Percentiles rank a stretch among this genome's conserved stretches.
These are phyloP conservation scores for Propithecus coquereli DNA, from an alignment of 2,113 vertebrate species.

Conservation along the genomic window DNA sequence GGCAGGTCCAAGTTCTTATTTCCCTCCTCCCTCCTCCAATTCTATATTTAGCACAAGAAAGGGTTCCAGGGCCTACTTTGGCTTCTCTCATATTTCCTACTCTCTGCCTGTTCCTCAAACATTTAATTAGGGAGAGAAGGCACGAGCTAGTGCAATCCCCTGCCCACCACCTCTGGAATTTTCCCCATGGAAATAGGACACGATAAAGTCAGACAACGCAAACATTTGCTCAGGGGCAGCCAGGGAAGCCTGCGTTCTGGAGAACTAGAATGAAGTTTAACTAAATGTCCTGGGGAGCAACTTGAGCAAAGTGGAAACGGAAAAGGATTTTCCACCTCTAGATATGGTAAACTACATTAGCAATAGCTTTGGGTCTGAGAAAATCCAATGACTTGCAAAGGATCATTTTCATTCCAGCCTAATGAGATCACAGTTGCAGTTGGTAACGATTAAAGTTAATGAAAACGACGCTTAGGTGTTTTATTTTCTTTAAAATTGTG, in stretches of 20 bases:
- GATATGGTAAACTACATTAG: neutral
- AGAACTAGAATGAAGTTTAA: constrained; percentile 22
- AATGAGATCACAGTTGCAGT: neutral
- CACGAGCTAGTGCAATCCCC: neutral
- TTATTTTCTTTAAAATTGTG: neutral
- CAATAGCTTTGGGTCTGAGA: neutral
- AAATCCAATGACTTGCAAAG: neutral
- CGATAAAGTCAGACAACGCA: constrained; percentile 25
- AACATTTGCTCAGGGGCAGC: constrained; percentile 24
- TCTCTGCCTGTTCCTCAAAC: neutral
- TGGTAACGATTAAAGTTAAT: neutral
- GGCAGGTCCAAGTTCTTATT: neutral
- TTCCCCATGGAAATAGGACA: constrained; percentile 56
- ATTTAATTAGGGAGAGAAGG: neutral
- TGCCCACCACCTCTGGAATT: constrained; percentile 1
- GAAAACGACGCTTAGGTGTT: neutral
- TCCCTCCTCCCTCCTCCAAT: neutral
- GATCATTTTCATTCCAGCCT: neutral
- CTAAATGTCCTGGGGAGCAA: neutral
- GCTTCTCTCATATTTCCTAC: neutral
- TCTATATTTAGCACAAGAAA: neutral
- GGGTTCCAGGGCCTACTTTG: neutral
- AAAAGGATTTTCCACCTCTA: neutral
- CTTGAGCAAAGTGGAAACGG: neutral
- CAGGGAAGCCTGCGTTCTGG: constrained; percentile 49